Evolutionary conservation across 2,113 vertebrate species (phyloP), one percentile per base, ranked within the genome.

Genomic region (Thalassoma bifasciatum): DNA sequence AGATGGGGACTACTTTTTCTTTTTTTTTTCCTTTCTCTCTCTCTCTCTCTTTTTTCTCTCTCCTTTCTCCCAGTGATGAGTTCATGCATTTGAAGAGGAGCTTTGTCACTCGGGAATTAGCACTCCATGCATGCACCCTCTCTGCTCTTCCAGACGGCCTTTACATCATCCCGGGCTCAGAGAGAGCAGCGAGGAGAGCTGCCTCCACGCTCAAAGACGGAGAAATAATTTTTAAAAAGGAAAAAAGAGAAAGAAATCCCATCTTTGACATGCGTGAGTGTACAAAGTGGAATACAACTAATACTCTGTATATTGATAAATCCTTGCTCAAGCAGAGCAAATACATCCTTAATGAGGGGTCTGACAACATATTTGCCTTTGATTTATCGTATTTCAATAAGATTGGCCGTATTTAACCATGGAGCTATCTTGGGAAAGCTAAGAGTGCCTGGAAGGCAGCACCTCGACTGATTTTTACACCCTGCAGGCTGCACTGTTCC

Each of bases 71-170:
- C 72, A 75, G 88, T 91, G 92, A 93, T 93, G 92, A 89, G 89
- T 92, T 93, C 92, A 92, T 91, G 91, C 87, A 91, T 93, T 93
- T 92, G 91, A 93, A 93, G 90, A 90, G 91, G 79, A 86, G 86
- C 92, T 93, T 93, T 94, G 92, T 93, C 91, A 88, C 85, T 60
- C 13, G 78, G 90, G 91, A 94, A 94, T 94, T 92, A 93, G 91
- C 88, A 93, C 88, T 89, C 90, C 56, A 71, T 88, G 80, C 91
- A 90, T 89, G 91, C 78, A 82, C 80, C 71, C 87, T 84, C 89
- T 73, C 86, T 72, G 77, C 85, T 87, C 80, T 76, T 75, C 57
- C 64, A 67, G 79, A 83, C 66, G 75, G 82, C 75, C 86, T 86
- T 90, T 86, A 78, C 87, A 91, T 92, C 86, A 81, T 87, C 74